phyloP scores from a whole-genome alignment of 2,113 vertebrate genomes.

The Corythornis vintsioides region DNA sequence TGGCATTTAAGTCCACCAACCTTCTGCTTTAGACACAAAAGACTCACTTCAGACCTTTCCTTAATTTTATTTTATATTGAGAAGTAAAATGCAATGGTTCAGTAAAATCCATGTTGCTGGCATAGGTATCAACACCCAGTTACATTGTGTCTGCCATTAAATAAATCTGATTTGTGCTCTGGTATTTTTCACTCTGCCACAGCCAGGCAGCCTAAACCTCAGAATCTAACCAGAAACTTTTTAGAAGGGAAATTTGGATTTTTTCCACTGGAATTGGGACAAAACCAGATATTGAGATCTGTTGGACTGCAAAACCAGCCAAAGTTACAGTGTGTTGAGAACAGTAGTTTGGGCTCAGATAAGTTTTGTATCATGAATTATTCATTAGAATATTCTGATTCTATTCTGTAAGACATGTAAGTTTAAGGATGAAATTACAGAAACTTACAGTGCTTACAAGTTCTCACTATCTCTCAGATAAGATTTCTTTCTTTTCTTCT shows the following conservation, averaged over 20 bases:
- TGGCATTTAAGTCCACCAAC: not conserved
- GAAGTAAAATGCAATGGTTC: not conserved
- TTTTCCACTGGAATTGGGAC: slow-evolving; percentile 5
- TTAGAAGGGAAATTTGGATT: slow-evolving; percentile 2
- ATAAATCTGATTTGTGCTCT: slow-evolving; percentile 2
- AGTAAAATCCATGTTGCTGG: not conserved
- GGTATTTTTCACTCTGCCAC: not conserved
- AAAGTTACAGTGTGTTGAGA: not conserved
- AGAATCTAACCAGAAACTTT: slow-evolving; percentile 16
- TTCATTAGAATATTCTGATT: not conserved
- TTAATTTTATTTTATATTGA: not conserved
- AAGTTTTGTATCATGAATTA: not conserved
- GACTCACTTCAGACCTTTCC: not conserved
- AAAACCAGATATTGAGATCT: not conserved
- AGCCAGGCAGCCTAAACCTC: not conserved
- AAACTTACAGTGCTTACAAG: not conserved
- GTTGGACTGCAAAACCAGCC: not conserved
- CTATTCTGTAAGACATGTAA: not conserved
- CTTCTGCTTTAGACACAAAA: not conserved
- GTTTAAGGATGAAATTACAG: not conserved
- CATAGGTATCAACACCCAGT: not conserved
- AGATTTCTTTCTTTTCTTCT: not conserved
- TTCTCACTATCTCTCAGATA: not conserved
- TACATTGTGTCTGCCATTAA: not conserved
- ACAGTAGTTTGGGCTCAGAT: not conserved